These are phyloP conservation scores for Propithecus coquereli DNA, from an alignment of 2,113 vertebrate species.

Conservation along the genomic window DNA sequence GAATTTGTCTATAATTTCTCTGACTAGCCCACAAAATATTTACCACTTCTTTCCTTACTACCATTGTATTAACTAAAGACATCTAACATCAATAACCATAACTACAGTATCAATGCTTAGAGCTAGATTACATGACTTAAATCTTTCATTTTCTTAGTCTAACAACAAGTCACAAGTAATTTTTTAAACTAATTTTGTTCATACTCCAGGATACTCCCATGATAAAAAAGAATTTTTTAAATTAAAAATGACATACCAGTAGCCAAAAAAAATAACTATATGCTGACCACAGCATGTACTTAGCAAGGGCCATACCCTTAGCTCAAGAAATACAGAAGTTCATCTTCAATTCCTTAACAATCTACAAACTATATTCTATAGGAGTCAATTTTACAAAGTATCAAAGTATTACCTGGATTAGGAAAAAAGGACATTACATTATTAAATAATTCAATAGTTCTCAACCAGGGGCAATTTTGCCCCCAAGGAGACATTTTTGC, in stretches of 20 bases:
- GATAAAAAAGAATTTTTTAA: not conserved
- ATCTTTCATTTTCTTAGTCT: constrained; percentile 14
- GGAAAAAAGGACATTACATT: constrained; percentile 12
- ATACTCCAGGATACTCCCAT: not conserved
- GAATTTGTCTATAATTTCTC: constrained; percentile 6
- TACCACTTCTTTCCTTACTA: not conserved
- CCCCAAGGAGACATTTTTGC: not conserved
- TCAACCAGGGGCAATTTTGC: not conserved
- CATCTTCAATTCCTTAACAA: not conserved
- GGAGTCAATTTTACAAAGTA: not conserved
- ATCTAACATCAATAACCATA: not conserved
- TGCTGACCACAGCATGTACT: not conserved
- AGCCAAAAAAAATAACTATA: not conserved
- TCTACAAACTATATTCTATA: not conserved
- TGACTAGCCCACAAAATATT: not conserved
- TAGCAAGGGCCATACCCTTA: not conserved
- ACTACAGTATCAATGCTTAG: not conserved
- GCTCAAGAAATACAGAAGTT: not conserved
- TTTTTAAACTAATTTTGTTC: constrained; percentile 2
- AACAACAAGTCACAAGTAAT: constrained; percentile 20
- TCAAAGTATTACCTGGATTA: not conserved
- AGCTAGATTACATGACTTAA: not conserved
- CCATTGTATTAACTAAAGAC: not conserved
- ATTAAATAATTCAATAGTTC: not conserved
- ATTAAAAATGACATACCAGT: not conserved